Conservation (phyloP, 2,888 invertebrate genomes). For the Platycheirus albimanus region DNA sequence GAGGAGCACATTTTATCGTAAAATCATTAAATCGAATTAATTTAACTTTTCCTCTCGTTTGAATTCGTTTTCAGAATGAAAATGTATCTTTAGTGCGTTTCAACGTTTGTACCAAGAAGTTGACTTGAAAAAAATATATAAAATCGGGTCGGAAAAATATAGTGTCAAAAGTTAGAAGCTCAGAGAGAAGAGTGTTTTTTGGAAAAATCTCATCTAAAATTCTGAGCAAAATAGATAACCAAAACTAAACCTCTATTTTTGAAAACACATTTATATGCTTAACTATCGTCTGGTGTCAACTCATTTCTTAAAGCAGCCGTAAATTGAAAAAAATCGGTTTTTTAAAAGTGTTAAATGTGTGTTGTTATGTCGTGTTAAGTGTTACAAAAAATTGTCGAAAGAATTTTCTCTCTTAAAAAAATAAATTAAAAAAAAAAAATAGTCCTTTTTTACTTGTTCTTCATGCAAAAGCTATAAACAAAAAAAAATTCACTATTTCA, state of each 20-base stretch:
- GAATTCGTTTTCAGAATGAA: constrained; percentile 63
- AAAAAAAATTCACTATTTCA: not conserved
- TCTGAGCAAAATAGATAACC: constrained; percentile 27
- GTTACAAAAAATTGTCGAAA: constrained; percentile 27
- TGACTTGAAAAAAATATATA: constrained; percentile 14
- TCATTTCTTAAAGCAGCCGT: constrained; percentile 96
- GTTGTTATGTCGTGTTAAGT: constrained; percentile 50
- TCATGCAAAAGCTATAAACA: constrained; percentile 17
- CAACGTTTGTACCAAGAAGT: constrained; percentile 39
- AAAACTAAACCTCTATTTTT: constrained; percentile 18
- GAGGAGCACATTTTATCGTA: constrained; percentile 47
- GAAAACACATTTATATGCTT: constrained; percentile 86
- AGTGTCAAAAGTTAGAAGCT: not conserved
- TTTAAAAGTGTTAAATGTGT: constrained; percentile 28
- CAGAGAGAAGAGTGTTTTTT: not conserved
- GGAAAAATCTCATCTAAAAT: constrained; percentile 30
- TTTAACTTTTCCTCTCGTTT: constrained; percentile 72
- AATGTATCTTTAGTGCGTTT: constrained; percentile 60
- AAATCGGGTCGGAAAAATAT: constrained; percentile 1
- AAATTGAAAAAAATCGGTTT: constrained; percentile 84
- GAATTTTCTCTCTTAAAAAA: not conserved
- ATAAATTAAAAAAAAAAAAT: not conserved
- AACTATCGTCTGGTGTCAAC: constrained; percentile 96
- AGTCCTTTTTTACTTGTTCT: constrained; percentile 1
- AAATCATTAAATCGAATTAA: constrained; percentile 64